phyloP scores from a whole-genome alignment of 2,797 vertebrate genomes.

The Rhinogobio ventralis region DNA sequence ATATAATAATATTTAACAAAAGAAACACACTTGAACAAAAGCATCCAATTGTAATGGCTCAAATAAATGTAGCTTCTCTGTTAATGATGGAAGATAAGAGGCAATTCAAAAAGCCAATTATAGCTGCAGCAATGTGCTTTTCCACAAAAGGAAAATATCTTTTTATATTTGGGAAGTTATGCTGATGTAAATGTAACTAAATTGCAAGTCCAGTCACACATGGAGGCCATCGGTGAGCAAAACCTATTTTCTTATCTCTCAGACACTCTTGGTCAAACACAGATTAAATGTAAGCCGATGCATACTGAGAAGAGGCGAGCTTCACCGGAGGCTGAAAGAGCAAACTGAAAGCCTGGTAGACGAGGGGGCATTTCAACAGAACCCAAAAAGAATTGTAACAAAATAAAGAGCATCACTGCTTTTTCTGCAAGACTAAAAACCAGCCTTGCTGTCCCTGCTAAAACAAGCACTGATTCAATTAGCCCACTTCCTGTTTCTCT shows the following conservation, averaged over 20 bases:
- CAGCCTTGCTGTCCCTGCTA: not conserved
- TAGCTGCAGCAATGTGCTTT: not conserved
- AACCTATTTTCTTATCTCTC: constrained; percentile 50
- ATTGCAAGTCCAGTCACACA: constrained; percentile 44
- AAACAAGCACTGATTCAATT: constrained; percentile 19
- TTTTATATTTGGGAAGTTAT: constrained; percentile 12
- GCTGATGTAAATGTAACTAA: constrained; percentile 2
- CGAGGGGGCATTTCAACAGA: not conserved
- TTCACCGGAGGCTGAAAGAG: not conserved
- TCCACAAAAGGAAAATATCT: not conserved
- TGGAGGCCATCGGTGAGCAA: constrained; percentile 30
- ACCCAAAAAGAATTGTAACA: constrained; percentile 15
- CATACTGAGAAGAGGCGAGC: constrained; percentile 39
- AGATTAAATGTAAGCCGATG: constrained; percentile 40
- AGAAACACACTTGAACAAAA: constrained; percentile 14
- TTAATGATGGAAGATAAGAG: constrained; percentile 11
- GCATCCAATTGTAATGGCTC: constrained; percentile 10
- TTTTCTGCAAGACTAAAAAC: not conserved
- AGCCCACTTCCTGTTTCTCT: constrained; percentile 3
- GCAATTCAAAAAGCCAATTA: constrained; percentile 22
- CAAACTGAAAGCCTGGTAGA: not conserved
- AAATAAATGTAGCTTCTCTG: not conserved
- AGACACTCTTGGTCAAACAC: constrained; percentile 34
- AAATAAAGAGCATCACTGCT: not conserved
- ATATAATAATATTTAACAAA: not conserved